Evolutionary conservation across 30 jellyfish, hydroid and myxozoan species (phyloP).

Genomic region (Catostylus mosaicus): DNA sequence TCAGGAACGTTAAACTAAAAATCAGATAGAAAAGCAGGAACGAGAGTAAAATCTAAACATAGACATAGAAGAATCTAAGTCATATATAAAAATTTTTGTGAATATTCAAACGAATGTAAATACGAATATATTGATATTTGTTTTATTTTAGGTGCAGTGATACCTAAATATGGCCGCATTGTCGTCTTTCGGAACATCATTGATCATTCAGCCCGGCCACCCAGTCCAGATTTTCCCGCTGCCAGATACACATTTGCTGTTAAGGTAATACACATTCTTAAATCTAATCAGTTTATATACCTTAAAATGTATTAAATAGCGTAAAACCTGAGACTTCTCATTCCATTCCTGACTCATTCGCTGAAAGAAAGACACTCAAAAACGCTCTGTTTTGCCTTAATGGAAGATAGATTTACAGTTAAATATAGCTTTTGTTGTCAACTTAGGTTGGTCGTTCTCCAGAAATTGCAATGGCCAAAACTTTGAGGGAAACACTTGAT

Average conservation of each 20-base stretch:
- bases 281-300: too few species aligned
- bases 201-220: constrained; percentile 91
- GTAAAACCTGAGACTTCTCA: too few species aligned
- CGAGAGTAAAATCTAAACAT: too few species aligned
- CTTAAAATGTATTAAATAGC: too few species aligned
- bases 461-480: constrained; percentile 55
- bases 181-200: constrained; percentile 75
- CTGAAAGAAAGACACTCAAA: too few species aligned
- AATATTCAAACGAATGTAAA: background rate
- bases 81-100: too few species aligned
- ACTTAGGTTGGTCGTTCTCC: constrained; percentile 75
- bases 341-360: too few species aligned
- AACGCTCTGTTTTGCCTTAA: too few species aligned
- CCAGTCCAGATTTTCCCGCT: constrained; percentile 82
- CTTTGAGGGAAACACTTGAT: constrained; percentile 41
- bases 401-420: too few species aligned
- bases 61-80: too few species aligned
- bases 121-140: background rate
- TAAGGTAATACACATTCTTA: constrained; percentile 56
- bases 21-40: too few species aligned
- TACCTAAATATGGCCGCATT: constrained; percentile 88
- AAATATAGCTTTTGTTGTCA: background rate
- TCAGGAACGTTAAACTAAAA: too few species aligned
- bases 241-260: constrained; percentile 86
- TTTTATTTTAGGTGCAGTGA: constrained; percentile 60